Conservation (phyloP, 2,888 invertebrate species). For the Dione juno region DNA sequence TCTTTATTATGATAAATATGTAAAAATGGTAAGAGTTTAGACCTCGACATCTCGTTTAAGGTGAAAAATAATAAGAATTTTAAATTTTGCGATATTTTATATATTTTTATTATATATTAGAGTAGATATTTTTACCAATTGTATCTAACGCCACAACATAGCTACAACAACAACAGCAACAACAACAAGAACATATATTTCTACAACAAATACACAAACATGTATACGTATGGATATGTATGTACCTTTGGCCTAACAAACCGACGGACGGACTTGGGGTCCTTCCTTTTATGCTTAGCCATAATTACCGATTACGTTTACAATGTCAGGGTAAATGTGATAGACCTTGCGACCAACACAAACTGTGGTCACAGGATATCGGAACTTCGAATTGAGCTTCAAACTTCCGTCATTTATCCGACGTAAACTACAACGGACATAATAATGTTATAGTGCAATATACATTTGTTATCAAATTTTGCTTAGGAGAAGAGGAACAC, state of each 20-base stretch:
- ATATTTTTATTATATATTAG: too few species aligned
- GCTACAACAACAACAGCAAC: neutral
- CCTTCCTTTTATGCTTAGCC: slow-evolving; percentile 9
- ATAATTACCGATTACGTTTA: neutral
- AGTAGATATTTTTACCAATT: neutral
- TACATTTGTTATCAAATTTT: too few species aligned
- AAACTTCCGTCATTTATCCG: slow-evolving; percentile 14
- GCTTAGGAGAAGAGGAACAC: too few species aligned
- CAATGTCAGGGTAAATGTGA: neutral
- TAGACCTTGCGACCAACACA: neutral
- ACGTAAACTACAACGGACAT: slow-evolving; percentile 4
- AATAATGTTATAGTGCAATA: neutral
- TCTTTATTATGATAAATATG: too few species aligned
- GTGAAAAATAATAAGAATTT: too few species aligned
- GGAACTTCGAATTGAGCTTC: slow-evolving; percentile 16
- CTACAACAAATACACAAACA: neutral
- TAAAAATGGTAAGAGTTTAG: too few species aligned
- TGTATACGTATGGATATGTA: neutral
- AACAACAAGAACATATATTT: neutral
- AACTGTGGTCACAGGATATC: neutral
- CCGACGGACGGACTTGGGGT: neutral
- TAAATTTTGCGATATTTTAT: too few species aligned
- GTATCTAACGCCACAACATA: neutral
- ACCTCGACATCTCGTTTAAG: too few species aligned
- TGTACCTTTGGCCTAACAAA: neutral